A percentile compares a stretch with the other conserved stretches of the same genome.
Evolutionary conservation across 2,888 invertebrate genomes (phyloP).

Genomic region (Lepidochrysops patricia): DNA sequence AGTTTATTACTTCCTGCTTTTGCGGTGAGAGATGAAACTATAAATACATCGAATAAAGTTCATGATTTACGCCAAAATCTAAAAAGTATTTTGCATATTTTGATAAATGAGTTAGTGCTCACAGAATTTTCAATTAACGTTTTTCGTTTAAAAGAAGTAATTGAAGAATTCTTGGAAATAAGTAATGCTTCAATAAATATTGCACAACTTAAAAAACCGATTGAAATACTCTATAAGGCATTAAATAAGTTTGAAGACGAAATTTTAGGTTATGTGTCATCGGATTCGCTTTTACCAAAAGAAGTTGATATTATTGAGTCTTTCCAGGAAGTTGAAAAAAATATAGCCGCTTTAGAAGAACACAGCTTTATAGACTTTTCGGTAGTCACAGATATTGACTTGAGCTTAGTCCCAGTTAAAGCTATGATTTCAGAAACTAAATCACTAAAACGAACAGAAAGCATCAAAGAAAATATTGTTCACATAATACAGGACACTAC

Average conservation of each 20-base stretch:
- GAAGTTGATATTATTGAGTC: conserved; percentile 50
- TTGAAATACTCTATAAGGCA: conserved; percentile 47
- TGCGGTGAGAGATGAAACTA: conserved; percentile 42
- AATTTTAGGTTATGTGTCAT: conserved; percentile 42
- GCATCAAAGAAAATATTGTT: conserved; percentile 43
- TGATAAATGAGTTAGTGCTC: conserved; percentile 24
- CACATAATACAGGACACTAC: conserved; percentile 41
- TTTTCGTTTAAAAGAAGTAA: conserved; percentile 32
- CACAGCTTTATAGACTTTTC: conserved; percentile 20
- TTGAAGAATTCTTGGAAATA: conserved; percentile 41
- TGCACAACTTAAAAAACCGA: conserved; percentile 40
- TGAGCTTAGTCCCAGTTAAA: conserved; percentile 35
- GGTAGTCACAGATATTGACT: conserved; percentile 40
- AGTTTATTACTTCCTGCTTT: conserved; percentile 43
- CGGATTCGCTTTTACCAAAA: conserved; percentile 33
- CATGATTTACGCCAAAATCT: conserved; percentile 42
- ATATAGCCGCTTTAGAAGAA: conserved; percentile 32
- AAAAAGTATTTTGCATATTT: conserved; percentile 39
- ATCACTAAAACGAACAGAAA: conserved; percentile 41
- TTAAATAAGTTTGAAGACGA: conserved; percentile 48
- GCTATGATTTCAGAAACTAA: conserved; percentile 44
- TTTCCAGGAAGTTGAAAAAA: conserved; percentile 46
- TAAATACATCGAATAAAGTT: conserved; percentile 50
- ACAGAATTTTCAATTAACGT: conserved; percentile 25
- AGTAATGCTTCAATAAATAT: conserved; percentile 43